Percentiles rank a stretch among this genome's conserved stretches.
Conservation (phyloP, 2,797 vertebrate genomes). For the Danio jaintianensis region DNA sequence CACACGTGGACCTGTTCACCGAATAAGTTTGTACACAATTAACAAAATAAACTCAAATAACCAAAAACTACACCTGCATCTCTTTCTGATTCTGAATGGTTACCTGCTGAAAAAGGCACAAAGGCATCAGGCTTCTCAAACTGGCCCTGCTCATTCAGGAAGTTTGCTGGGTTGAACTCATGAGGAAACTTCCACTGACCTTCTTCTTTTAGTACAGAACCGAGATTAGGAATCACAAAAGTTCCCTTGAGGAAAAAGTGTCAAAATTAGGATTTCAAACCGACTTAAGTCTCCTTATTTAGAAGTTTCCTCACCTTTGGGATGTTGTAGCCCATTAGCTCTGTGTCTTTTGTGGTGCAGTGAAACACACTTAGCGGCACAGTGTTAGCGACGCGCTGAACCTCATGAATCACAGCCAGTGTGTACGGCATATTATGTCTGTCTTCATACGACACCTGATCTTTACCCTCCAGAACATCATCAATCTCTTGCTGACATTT, state of each 20-base stretch:
- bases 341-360: conserved; percentile 74
- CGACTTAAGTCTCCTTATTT: neutral
- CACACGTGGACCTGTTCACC: conserved; percentile 40
- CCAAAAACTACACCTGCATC: neutral
- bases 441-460: conserved; percentile 65
- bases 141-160: conserved; percentile 65
- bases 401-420: conserved; percentile 79
- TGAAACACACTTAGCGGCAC: conserved; percentile 78
- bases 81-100: neutral
- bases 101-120: conserved; percentile 80
- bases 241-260: conserved; percentile 57
- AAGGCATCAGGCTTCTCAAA: conserved; percentile 33
- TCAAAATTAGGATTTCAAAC: neutral
- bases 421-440: conserved; percentile 73
- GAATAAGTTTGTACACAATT: neutral
- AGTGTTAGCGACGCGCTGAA: conserved; percentile 70
- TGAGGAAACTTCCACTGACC: conserved; percentile 76
- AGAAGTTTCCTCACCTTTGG: conserved; percentile 71
- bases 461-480: conserved; percentile 65
- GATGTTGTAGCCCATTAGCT: conserved; percentile 79
- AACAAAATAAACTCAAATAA: neutral
- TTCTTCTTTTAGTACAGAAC: conserved; percentile 25
- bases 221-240: conserved; percentile 25
- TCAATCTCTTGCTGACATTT: conserved; percentile 77
- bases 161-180: conserved; percentile 79